Percentiles rank a stretch among this genome's conserved stretches.
These are phyloP conservation scores for Forbesichthys papilliferus DNA, from an alignment of 2,113 vertebrate genomes.

Conservation along the genomic window DNA sequence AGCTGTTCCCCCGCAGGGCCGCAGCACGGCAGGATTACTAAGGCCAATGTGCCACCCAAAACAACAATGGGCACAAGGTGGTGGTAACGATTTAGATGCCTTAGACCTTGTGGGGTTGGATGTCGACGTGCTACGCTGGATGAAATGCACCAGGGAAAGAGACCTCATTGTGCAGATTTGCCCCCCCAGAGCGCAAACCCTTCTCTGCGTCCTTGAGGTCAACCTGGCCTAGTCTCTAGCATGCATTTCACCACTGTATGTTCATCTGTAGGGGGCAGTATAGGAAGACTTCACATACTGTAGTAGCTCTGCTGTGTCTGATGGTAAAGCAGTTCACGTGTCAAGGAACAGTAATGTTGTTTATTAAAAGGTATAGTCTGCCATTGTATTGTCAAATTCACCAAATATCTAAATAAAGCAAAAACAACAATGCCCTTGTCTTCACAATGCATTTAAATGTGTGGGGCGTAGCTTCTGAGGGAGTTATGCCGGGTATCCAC, in stretches of 20 bases:
- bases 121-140: constrained; percentile 1
- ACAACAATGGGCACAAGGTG: constrained; percentile 39
- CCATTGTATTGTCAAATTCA: too few species aligned
- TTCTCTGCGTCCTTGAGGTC: constrained; percentile 44
- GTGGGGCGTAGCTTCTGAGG: too few species aligned
- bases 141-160: constrained; percentile 13
- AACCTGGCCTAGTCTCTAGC: constrained; percentile 57
- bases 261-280: constrained; percentile 22
- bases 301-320: constrained; percentile 5
- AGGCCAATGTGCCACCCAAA: constrained; percentile 58
- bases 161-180: constrained; percentile 17
- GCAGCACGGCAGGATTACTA: constrained; percentile 50
- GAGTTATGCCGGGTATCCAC: too few species aligned
- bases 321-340: not conserved
- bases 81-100: constrained; percentile 19
- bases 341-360: not conserved
- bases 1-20: constrained; percentile 67
- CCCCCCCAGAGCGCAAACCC: constrained; percentile 28
- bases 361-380: too few species aligned
- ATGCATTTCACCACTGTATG: constrained; percentile 38
- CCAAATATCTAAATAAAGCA: too few species aligned
- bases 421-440: too few species aligned
- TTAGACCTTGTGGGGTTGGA: constrained; percentile 4
- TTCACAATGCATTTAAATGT: too few species aligned
- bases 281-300: constrained; percentile 18